phyloP scores from a whole-genome alignment of 2,888 invertebrate species.

The Cephonodes hylas region DNA sequence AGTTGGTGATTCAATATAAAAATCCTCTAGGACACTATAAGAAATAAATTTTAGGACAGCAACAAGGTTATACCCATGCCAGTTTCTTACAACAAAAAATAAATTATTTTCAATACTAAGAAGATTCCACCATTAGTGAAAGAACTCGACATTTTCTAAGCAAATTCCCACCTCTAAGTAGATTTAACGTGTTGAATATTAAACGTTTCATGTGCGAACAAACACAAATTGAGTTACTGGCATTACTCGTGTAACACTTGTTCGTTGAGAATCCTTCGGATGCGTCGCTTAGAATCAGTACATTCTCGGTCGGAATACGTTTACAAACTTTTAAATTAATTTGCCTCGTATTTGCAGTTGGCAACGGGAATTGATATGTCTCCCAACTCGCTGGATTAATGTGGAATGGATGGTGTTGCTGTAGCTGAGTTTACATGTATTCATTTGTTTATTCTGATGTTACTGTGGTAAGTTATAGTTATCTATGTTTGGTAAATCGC shows the following conservation, averaged over 20 bases:
- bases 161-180: conserved; percentile 10
- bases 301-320: not conserved
- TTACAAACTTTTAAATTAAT: conserved; percentile 7
- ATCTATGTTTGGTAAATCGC: too few relatives aligned
- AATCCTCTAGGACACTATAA: too few relatives aligned
- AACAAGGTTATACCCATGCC: too few relatives aligned
- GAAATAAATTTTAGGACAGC: too few relatives aligned
- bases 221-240: conserved; percentile 39
- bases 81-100: too few relatives aligned
- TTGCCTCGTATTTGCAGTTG: not conserved
- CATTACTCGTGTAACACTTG: conserved; percentile 33
- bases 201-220: conserved; percentile 26
- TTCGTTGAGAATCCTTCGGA: conserved; percentile 27
- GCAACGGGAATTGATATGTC: not conserved
- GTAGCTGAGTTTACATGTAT: not conserved
- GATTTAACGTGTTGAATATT: conserved; percentile 27
- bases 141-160: not conserved
- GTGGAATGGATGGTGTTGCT: not conserved
- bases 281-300: conserved; percentile 15
- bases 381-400: not conserved
- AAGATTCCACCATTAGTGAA: not conserved
- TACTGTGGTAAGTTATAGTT: too few relatives aligned
- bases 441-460: too few relatives aligned
- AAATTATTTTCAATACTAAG: not conserved
- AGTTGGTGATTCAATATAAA: too few relatives aligned